A percentile compares a stretch with the other conserved stretches of the same genome.
Conservation (phyloP, 1,140 invertebrate genomes). For the Drosophila sechellia region DNA sequence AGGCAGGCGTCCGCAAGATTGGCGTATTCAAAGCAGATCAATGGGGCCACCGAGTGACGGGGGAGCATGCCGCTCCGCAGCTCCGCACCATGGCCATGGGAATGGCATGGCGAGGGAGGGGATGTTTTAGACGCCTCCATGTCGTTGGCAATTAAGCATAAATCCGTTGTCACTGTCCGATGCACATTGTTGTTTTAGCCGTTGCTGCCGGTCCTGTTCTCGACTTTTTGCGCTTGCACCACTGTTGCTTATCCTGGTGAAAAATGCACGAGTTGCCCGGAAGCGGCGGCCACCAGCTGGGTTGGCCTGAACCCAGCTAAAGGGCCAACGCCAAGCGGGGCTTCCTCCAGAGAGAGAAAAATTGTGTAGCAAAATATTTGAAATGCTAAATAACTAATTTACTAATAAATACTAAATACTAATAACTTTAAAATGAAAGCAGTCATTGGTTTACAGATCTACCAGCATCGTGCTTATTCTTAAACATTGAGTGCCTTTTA, state of each 20-base stretch:
- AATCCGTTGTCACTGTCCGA: constrained; percentile 58
- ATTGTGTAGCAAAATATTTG: background rate
- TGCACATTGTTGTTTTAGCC: constrained; percentile 41
- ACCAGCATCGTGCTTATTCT: too few species aligned
- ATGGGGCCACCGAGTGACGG: constrained; percentile 12
- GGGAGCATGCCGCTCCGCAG: constrained; percentile 12
- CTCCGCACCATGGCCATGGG: background rate
- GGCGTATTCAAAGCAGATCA: constrained; percentile 47
- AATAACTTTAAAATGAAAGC: too few species aligned
- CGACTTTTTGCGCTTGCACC: constrained; percentile 28
- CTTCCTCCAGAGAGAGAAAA: constrained; percentile 11
- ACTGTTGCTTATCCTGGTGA: constrained; percentile 53
- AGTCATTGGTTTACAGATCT: too few species aligned
- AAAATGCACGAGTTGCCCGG: constrained; percentile 70
- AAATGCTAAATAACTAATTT: too few species aligned
- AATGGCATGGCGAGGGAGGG: background rate
- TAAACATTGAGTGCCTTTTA: too few species aligned
- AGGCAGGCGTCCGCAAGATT: constrained; percentile 27
- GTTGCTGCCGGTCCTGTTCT: constrained; percentile 20
- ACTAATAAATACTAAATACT: too few species aligned
- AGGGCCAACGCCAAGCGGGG: constrained; percentile 6
- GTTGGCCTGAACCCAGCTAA: constrained; percentile 49
- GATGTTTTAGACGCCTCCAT: constrained; percentile 32
- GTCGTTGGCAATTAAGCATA: constrained; percentile 69
- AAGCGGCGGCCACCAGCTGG: constrained; percentile 64